These are phyloP conservation scores for Aproaerema taeniolella DNA, from an alignment of 2,888 invertebrate species.

Conservation along the genomic window DNA sequence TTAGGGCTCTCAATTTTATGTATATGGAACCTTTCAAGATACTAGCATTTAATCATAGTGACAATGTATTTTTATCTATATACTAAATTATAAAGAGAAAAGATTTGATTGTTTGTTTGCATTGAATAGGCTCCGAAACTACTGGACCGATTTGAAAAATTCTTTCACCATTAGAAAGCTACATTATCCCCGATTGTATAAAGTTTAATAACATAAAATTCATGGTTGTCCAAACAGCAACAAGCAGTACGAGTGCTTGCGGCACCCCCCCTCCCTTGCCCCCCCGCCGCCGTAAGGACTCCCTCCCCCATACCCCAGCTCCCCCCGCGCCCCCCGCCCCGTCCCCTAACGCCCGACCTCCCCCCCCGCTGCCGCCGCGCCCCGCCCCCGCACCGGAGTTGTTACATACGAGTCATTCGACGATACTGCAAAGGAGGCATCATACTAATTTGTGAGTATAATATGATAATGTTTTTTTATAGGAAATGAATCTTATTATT, in stretches of 20 bases:
- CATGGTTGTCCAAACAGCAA: too few relatives aligned
- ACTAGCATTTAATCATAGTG: too few relatives aligned
- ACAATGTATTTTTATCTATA: too few relatives aligned
- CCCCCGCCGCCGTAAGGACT: constrained; percentile 59
- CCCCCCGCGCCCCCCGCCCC: constrained; percentile 12
- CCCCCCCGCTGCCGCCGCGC: constrained; percentile 58
- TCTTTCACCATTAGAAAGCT: too few relatives aligned
- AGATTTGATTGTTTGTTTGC: background rate
- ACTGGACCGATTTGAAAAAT: background rate
- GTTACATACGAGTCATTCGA: constrained; percentile 68
- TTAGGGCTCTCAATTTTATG: too few relatives aligned
- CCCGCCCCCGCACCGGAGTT: constrained; percentile 64
- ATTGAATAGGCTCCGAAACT: background rate
- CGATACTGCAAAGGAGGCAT: constrained; percentile 61
- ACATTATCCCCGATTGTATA: too few relatives aligned
- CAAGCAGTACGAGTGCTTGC: too few relatives aligned
- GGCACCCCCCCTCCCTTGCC: constrained; percentile 67
- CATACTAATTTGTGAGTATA: too few relatives aligned
- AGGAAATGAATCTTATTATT: too few relatives aligned
- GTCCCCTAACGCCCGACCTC: constrained; percentile 23
- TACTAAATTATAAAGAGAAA: background rate
- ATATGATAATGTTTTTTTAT: too few relatives aligned
- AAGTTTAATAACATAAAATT: too few relatives aligned
- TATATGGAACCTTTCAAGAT: too few relatives aligned
- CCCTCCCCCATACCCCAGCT: constrained; percentile 52